Evolutionary conservation across 2,888 invertebrate genomes (phyloP).

Genomic region (Augochlorella aurata): DNA sequence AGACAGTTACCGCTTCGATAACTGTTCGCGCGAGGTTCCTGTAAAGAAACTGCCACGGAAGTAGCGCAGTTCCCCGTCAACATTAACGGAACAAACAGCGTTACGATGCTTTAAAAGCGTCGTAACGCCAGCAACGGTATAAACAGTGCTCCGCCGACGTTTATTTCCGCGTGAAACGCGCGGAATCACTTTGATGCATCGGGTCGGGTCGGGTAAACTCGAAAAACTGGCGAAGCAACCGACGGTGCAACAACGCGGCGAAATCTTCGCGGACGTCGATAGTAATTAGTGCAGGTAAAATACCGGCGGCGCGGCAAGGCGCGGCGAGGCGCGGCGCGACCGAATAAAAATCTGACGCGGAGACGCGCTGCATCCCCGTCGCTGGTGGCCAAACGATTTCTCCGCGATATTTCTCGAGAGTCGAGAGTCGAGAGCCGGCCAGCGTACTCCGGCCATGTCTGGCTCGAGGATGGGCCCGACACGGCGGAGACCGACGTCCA

Average conservation of each 20-base stretch:
- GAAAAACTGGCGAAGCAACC: background rate
- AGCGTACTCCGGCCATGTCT: background rate
- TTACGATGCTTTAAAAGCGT: background rate
- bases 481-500: slow-evolving; percentile 20
- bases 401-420: background rate
- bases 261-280: background rate
- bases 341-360: background rate
- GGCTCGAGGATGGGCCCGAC: background rate
- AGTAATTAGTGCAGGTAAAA: background rate
- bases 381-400: slow-evolving; percentile 21
- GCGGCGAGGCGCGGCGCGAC: no score
- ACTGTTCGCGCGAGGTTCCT: background rate
- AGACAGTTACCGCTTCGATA: background rate
- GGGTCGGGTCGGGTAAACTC: background rate
- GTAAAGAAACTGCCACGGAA: background rate
- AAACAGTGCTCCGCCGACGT: background rate
- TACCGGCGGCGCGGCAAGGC: background rate
- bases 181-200: background rate
- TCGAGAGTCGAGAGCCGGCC: no score
- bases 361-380: background rate
- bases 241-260: background rate
- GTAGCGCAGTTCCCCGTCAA: background rate
- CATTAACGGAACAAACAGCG: background rate
- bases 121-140: background rate
- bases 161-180: background rate